Conservation (phyloP, 2,888 invertebrate genomes). For the Ophioninae sp. region DNA sequence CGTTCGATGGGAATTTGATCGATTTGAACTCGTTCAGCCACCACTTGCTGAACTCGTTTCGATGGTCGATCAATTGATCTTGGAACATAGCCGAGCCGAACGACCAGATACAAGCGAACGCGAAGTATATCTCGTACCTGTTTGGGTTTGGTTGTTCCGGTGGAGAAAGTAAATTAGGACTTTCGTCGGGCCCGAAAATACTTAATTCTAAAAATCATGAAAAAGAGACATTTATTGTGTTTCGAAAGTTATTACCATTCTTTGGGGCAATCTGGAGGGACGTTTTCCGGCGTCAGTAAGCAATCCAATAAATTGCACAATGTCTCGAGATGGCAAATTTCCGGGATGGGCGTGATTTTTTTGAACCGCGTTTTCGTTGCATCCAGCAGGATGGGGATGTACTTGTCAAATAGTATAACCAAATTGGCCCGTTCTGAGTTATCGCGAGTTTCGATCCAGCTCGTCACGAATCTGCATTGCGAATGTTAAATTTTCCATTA, state of each 20-base stretch:
- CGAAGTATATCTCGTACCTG: conserved; percentile 95
- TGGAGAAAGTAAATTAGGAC: too few species aligned
- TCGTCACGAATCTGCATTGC: conserved; percentile 88
- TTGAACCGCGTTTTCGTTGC: conserved; percentile 89
- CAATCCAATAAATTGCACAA: conserved; percentile 93
- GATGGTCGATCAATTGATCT: conserved; percentile 95
- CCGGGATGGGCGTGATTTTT: conserved; percentile 94
- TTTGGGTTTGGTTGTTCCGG: neutral
- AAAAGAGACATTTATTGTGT: neutral
- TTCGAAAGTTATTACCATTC: conserved; percentile 85
- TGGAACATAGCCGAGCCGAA: conserved; percentile 96
- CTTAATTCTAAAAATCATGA: conserved; percentile 37
- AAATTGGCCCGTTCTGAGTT: conserved; percentile 90
- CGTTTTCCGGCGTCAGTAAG: conserved; percentile 89
- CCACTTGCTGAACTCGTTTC: conserved; percentile 97
- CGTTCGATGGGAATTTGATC: conserved; percentile 92
- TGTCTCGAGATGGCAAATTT: conserved; percentile 94
- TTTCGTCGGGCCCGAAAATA: neutral
- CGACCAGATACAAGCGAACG: conserved; percentile 94
- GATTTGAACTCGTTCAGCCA: conserved; percentile 95
- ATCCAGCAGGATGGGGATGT: conserved; percentile 92
- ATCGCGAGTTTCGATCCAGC: conserved; percentile 92
- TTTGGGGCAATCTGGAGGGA: conserved; percentile 94
- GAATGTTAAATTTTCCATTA: neutral
- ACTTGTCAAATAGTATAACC: conserved; percentile 95